Conservation (phyloP, 2,113 vertebrate genomes). For the Aramus guarauna region DNA sequence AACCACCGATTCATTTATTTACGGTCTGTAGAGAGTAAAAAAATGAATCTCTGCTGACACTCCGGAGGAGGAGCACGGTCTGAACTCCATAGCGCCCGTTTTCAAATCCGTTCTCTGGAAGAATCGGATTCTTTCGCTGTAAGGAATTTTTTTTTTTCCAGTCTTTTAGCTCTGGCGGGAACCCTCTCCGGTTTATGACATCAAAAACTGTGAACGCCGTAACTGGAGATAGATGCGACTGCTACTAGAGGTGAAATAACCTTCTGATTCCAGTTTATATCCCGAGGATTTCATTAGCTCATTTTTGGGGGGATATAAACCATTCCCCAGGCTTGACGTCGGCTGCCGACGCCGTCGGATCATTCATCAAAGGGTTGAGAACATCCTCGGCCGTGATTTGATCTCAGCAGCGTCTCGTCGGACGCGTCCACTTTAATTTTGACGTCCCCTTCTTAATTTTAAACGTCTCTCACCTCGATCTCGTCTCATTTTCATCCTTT, state of each 20-base stretch:
- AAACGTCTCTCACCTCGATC: neutral
- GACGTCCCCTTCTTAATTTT: neutral
- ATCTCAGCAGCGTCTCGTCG: neutral
- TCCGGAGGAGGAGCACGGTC: neutral
- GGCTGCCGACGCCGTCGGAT: rapidly evolving
- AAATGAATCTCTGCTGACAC: too few relatives aligned
- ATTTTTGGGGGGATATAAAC: neutral
- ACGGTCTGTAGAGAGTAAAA: neutral
- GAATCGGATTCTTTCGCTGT: neutral
- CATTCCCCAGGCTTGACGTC: rapidly evolving
- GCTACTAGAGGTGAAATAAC: neutral
- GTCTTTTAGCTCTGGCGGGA: neutral
- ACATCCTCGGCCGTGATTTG: neutral
- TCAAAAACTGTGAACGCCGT: neutral
- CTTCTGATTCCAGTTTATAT: too few relatives aligned
- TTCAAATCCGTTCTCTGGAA: neutral
- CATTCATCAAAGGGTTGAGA: neutral
- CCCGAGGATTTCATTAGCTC: neutral
- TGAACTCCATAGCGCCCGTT: neutral
- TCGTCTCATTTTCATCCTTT: neutral
- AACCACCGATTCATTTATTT: neutral
- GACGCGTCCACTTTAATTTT: rapidly evolving
- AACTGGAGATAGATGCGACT: neutral
- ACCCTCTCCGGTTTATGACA: neutral
- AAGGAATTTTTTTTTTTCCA: neutral